phyloP scores from a whole-genome alignment of 2,113 vertebrate species.

The Albula goreensis region DNA sequence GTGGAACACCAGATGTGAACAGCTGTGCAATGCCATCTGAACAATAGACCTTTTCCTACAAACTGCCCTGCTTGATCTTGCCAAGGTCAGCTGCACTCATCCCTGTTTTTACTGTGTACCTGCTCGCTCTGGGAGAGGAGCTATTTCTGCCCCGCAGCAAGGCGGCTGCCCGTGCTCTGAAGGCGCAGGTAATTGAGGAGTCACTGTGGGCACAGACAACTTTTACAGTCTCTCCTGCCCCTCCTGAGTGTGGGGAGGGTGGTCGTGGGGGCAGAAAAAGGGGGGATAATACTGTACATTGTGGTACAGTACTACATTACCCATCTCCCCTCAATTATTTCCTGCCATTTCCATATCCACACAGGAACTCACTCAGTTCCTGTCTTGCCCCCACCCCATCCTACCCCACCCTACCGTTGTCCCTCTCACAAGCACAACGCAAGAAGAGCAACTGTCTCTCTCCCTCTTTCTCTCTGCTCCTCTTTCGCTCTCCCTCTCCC shows the following conservation, averaged over 20 bases:
- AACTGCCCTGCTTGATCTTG: constrained; percentile 28
- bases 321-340: not conserved
- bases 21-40: not conserved
- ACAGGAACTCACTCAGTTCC: not conserved
- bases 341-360: constrained; percentile 42
- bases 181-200: not conserved
- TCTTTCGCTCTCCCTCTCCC: constrained; percentile 17
- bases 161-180: constrained; percentile 68
- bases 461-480: not conserved
- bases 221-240: not conserved
- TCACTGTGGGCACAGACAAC: not conserved
- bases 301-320: constrained; percentile 1
- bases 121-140: constrained; percentile 68
- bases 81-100: constrained; percentile 76
- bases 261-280: too few species aligned
- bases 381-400: not conserved
- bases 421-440: constrained; percentile 23
- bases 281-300: not conserved
- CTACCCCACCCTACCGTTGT: not conserved
- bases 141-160: constrained; percentile 84
- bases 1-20: too few species aligned
- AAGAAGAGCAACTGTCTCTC: not conserved
- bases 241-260: too few species aligned
- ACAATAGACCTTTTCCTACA: not conserved
- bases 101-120: constrained; percentile 67